Evolutionary conservation across 2,113 vertebrate genomes (phyloP).

Genomic region (Myodes glareolus): DNA sequence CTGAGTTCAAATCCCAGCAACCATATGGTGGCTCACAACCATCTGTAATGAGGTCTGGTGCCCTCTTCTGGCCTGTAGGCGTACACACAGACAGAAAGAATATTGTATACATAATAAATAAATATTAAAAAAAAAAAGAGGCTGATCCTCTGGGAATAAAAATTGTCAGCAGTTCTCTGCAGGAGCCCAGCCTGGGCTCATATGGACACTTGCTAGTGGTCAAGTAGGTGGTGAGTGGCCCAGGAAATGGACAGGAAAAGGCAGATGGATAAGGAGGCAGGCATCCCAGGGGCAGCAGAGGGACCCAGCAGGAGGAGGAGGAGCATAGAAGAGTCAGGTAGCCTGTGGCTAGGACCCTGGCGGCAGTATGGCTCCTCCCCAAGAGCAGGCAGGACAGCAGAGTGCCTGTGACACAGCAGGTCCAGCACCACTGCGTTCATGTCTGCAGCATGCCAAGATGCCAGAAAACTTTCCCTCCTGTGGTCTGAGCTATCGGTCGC

Average conservation of each 20-base stretch:
- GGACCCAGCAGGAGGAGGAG: background rate
- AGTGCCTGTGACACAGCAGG: background rate
- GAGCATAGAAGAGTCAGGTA: background rate
- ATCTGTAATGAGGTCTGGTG: no score
- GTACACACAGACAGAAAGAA: no score
- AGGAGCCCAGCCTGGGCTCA: background rate
- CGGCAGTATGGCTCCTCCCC: background rate
- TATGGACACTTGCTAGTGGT: no score
- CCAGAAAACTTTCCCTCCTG: background rate
- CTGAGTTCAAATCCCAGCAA: no score
- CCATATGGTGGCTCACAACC: no score
- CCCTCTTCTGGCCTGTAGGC: no score
- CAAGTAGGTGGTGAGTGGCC: background rate
- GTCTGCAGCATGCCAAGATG: background rate
- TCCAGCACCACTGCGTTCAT: no score
- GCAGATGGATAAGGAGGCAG: background rate
- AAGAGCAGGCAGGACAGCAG: background rate
- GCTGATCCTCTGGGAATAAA: background rate
- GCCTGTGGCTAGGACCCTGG: background rate
- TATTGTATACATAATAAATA: no score
- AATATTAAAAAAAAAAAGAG: no score
- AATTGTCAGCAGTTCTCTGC: background rate
- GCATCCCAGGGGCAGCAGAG: background rate
- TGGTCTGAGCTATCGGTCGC: background rate
- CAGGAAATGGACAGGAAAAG: background rate